Evolutionary conservation across 2,888 invertebrate species (phyloP).

Genomic region (Dryococelus australis): DNA sequence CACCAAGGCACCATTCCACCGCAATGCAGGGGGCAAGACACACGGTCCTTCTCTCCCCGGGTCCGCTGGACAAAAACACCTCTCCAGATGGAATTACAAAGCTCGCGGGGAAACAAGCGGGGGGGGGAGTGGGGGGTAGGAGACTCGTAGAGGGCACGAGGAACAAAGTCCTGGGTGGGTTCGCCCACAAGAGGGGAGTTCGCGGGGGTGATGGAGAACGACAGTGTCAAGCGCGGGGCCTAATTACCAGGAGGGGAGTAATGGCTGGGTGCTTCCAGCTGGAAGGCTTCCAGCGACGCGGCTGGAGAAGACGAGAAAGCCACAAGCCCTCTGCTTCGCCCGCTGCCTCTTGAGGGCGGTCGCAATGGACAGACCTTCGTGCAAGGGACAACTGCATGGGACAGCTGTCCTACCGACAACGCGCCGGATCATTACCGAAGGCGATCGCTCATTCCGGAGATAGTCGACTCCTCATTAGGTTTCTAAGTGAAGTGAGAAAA

Average conservation of each 20-base stretch:
- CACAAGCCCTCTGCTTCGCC: too few relatives aligned
- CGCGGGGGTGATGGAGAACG: slow-evolving; percentile 40
- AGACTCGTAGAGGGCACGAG: too few relatives aligned
- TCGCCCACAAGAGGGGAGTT: neutral
- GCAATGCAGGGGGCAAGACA: neutral
- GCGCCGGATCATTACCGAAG: too few relatives aligned
- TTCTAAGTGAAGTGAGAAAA: too few relatives aligned
- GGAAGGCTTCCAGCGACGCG: slow-evolving; percentile 26
- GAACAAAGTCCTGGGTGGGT: too few relatives aligned
- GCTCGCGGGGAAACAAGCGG: neutral
- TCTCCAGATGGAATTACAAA: slow-evolving; percentile 29
- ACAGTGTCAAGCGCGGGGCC: slow-evolving; percentile 44
- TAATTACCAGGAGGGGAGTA: slow-evolving; percentile 44
- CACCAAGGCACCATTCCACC: neutral
- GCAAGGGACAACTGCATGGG: too few relatives aligned
- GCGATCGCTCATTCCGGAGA: too few relatives aligned
- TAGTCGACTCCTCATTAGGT: too few relatives aligned
- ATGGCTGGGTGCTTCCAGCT: slow-evolving; percentile 23
- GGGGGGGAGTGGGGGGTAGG: neutral
- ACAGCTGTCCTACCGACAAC: too few relatives aligned
- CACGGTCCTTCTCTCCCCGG: neutral
- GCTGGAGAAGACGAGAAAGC: neutral
- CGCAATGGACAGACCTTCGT: too few relatives aligned
- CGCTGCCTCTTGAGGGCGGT: too few relatives aligned
- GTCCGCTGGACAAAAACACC: slow-evolving; percentile 26